Evolutionary conservation across 30 jellyfish, hydroid and myxozoan species (phyloP).

Genomic region (Turritopsis rubra): DNA sequence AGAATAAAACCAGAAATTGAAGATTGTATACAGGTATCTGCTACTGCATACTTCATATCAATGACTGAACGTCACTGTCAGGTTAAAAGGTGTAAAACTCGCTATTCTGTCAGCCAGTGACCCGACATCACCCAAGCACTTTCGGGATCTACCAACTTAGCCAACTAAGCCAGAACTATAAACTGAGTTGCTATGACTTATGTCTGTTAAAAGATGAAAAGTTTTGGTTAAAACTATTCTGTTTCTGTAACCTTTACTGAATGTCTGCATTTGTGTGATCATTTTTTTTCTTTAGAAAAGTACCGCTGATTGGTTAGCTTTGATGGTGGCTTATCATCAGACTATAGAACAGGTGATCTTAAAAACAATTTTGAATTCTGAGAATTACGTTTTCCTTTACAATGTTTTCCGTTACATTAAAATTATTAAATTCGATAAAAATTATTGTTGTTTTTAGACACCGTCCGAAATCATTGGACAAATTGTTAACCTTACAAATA

Average conservation of each 20-base stretch:
- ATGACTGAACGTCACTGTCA: no score
- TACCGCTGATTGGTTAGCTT: slow-evolving; percentile 58
- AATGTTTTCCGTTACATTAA: no score
- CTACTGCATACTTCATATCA: not conserved
- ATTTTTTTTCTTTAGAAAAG: slow-evolving; percentile 40
- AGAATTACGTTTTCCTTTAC: no score
- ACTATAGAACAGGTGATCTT: slow-evolving; percentile 61
- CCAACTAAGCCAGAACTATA: no score
- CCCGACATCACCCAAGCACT: no score
- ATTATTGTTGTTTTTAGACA: not conserved
- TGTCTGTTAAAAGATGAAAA: no score
- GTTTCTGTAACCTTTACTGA: not conserved
- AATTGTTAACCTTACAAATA: slow-evolving; percentile 17
- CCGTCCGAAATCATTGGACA: slow-evolving; percentile 10
- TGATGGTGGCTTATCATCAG: slow-evolving; percentile 56
- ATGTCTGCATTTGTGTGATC: not conserved
- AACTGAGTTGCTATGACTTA: no score
- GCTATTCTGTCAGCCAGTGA: no score
- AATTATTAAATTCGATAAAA: not conserved
- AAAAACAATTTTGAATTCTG: no score
- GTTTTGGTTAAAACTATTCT: no score
- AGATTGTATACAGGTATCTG: slow-evolving; percentile 39
- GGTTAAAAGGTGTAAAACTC: no score
- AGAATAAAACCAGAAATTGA: slow-evolving; percentile 47
- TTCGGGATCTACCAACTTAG: no score